Percentiles rank a stretch among this genome's conserved stretches.
Evolutionary conservation across 2,113 vertebrate genomes (phyloP).

Genomic region (Tinamus guttatus): DNA sequence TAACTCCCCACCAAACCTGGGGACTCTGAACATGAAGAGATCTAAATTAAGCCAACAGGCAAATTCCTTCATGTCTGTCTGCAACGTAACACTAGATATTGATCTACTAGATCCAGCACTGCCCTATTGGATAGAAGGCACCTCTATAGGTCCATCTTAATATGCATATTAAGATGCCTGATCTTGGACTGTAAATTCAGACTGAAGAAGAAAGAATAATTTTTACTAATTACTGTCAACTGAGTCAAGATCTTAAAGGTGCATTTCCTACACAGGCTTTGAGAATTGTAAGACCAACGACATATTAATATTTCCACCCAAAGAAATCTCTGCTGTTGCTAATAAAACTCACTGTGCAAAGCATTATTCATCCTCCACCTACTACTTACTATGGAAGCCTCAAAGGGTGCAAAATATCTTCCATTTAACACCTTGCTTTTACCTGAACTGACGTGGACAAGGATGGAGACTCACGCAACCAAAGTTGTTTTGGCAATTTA

Average conservation of each 20-base stretch:
- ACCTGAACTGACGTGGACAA: too few relatives aligned
- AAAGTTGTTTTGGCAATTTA: not conserved
- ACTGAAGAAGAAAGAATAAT: not conserved
- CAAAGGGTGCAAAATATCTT: not conserved
- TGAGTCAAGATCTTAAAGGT: not conserved
- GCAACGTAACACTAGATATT: too few relatives aligned
- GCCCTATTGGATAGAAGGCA: too few relatives aligned
- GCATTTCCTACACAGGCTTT: not conserved
- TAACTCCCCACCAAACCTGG: too few relatives aligned
- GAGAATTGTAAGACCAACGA: not conserved
- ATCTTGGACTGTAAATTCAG: not conserved
- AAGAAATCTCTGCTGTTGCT: not conserved
- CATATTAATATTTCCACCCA: not conserved
- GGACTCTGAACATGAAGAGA: too few relatives aligned
- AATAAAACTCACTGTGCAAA: not conserved
- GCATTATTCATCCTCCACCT: not conserved
- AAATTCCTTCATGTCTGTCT: too few relatives aligned
- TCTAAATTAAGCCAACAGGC: too few relatives aligned
- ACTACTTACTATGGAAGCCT: not conserved
- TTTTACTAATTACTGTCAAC: not conserved
- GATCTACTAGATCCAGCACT: too few relatives aligned
- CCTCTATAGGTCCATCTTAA: not conserved
- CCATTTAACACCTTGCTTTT: too few relatives aligned
- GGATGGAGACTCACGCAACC: not conserved
- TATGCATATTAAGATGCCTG: not conserved